Evolutionary conservation across 2,113 vertebrate genomes (phyloP), one percentile per base, ranked within the genome.

Genomic region (Cyanistes caeruleus): DNA sequence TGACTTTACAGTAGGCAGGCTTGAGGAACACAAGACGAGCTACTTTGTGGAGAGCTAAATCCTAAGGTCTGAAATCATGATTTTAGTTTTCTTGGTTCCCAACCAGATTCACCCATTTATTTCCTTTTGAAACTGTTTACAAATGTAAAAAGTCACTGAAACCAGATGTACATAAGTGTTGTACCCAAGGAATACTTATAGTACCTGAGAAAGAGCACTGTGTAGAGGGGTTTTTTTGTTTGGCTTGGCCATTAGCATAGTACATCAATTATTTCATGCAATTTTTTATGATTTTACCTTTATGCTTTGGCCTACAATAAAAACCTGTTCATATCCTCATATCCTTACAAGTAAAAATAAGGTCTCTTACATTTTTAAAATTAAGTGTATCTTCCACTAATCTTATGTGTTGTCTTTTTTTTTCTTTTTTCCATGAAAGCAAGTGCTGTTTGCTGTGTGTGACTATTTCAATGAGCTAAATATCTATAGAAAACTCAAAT

Each of bases 401-500:
- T 97, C 60, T 68, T 88, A 90, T 62, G 21, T 70, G 63, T 91
- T 10, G 60, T 91, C 13, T 31, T 41, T 84, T 90, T 95, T 90
- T 39, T 91, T 86, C 21, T 39, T 39, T 39, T 39, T 39, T 39
- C 37, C 62, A 72, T 76, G 77, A 95, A 76, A 97, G 88, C 78
- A 96, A 96, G 74, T 88, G 68, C 89, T 84, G 77, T 95, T 97
- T 93, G 83, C 72, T 89, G 27, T 59, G 48, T 76, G 67, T 77
- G 89, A 95, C 79, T 69, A 53, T 96, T 96, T 93, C 93, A 95
- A 77, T 53, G 31, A 96, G 95, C 89, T 96, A 96, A 95, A 87
- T 95, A 90, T 94, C 97, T 95, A 51, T 39, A 53, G 85, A 84
- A 60, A 96, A 93, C 85, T 97, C 97, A 72, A 93, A 97, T 90